phyloP scores from a whole-genome alignment of 2,888 invertebrate genomes.

The Gibbula magus region DNA sequence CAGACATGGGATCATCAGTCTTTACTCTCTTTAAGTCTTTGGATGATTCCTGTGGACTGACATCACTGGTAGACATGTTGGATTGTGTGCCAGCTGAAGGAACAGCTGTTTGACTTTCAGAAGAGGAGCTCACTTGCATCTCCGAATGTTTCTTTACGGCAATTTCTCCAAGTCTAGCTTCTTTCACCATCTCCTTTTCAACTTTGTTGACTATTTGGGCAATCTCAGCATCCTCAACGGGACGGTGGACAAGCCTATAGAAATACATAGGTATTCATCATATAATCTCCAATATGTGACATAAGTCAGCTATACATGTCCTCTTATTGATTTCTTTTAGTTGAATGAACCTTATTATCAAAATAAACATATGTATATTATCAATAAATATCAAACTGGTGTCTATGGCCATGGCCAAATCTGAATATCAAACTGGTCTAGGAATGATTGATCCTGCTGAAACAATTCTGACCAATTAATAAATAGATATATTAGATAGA shows the following conservation, averaged over 20 bases:
- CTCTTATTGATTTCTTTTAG: too few species aligned
- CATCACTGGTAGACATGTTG: neutral
- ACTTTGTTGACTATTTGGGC: slow-evolving; percentile 56
- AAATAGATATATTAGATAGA: too few species aligned
- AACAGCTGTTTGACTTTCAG: neutral
- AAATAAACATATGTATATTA: too few species aligned
- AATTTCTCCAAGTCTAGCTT: slow-evolving; percentile 54
- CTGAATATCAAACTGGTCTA: too few species aligned
- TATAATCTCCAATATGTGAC: too few species aligned
- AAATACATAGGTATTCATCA: too few species aligned
- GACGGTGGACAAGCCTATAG: slow-evolving; percentile 62
- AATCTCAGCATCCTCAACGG: slow-evolving; percentile 59
- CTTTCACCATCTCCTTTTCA: slow-evolving; percentile 61
- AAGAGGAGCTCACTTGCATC: neutral
- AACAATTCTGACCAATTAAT: too few species aligned
- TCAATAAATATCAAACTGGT: too few species aligned
- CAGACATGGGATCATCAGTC: slow-evolving; percentile 15
- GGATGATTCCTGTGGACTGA: neutral
- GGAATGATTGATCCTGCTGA: too few species aligned
- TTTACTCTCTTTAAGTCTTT: slow-evolving; percentile 8
- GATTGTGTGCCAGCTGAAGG: neutral
- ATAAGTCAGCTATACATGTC: too few species aligned
- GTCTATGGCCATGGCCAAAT: too few species aligned
- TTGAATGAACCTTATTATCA: too few species aligned
- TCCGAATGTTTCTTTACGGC: slow-evolving; percentile 35